phyloP scores from a whole-genome alignment of 2,113 vertebrate species.

The Siphamia tubifer region DNA sequence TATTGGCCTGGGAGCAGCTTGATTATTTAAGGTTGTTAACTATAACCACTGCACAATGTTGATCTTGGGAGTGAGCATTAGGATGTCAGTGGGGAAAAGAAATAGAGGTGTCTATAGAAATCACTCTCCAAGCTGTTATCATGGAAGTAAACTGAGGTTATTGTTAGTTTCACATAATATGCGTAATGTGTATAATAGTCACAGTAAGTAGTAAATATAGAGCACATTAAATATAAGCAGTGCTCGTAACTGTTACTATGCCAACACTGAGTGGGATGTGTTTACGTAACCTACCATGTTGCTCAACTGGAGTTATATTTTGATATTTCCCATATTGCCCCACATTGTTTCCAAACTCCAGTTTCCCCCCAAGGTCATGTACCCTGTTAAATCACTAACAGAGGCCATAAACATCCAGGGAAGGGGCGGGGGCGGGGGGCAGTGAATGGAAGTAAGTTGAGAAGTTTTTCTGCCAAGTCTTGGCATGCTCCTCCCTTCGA shows the following conservation, averaged over 20 bases:
- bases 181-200: too few species aligned
- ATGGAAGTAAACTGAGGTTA: too few species aligned
- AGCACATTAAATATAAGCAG: background rate
- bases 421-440: background rate
- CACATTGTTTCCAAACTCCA: conserved; percentile 57
- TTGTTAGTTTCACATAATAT: too few species aligned
- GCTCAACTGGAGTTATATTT: conserved; percentile 42
- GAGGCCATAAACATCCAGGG: conserved; percentile 53
- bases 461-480: conserved; percentile 30
- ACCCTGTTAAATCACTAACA: conserved; percentile 66
- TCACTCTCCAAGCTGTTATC: too few species aligned
- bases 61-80: too few species aligned
- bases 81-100: too few species aligned
- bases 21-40: too few species aligned
- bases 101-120: too few species aligned
- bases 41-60: too few species aligned
- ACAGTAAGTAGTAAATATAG: too few species aligned
- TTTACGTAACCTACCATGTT: conserved; percentile 42
- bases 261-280: conserved; percentile 29
- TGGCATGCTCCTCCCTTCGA: conserved; percentile 30
- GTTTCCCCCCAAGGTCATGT: conserved; percentile 54
- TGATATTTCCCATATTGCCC: conserved; percentile 52
- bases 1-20: too few species aligned
- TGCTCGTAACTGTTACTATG: conserved; percentile 15
- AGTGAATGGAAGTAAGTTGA: conserved; percentile 32